These are phyloP conservation scores for Xenentodon cancila DNA, from an alignment of 2,797 vertebrate genomes.

Conservation along the genomic window DNA sequence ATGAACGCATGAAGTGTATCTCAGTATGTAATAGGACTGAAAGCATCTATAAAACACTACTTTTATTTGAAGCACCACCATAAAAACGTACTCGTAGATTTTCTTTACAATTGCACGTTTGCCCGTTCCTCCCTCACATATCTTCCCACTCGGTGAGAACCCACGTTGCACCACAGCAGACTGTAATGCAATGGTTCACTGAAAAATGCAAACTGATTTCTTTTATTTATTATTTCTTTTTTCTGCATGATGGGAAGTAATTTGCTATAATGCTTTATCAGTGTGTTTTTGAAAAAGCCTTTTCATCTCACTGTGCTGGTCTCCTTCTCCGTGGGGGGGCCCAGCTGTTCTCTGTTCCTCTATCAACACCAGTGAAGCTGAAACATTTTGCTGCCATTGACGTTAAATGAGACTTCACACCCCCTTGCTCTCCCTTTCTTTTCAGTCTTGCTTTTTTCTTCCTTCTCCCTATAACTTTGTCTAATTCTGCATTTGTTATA, in stretches of 20 bases:
- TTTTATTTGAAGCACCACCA: constrained; percentile 48
- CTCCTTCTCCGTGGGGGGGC: constrained; percentile 60
- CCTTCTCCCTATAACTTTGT: constrained; percentile 6
- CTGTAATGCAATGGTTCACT: constrained; percentile 31
- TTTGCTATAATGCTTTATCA: constrained; percentile 73
- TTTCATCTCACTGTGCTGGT: constrained; percentile 57
- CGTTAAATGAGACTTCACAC: constrained; percentile 57
- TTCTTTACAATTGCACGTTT: constrained; percentile 57
- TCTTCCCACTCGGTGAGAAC: constrained; percentile 39
- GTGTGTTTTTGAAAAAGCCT: constrained; percentile 68
- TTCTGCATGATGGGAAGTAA: constrained; percentile 63
- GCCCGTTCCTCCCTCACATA: constrained; percentile 57
- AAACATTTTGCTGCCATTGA: constrained; percentile 43
- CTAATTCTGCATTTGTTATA: constrained; percentile 11
- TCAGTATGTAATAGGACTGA: constrained; percentile 54
- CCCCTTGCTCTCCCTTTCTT: constrained; percentile 31
- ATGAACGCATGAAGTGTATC: constrained; percentile 67
- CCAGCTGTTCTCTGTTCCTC: constrained; percentile 62
- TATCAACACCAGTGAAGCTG: constrained; percentile 56
- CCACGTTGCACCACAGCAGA: constrained; percentile 31
- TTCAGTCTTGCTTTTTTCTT: not conserved
- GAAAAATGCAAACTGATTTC: constrained; percentile 69
- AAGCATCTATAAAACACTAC: constrained; percentile 62
- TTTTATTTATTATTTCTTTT: constrained; percentile 69
- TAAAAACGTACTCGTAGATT: constrained; percentile 45